Conservation (phyloP, 2,888 invertebrate species). For the Tachystola acroxantha region DNA sequence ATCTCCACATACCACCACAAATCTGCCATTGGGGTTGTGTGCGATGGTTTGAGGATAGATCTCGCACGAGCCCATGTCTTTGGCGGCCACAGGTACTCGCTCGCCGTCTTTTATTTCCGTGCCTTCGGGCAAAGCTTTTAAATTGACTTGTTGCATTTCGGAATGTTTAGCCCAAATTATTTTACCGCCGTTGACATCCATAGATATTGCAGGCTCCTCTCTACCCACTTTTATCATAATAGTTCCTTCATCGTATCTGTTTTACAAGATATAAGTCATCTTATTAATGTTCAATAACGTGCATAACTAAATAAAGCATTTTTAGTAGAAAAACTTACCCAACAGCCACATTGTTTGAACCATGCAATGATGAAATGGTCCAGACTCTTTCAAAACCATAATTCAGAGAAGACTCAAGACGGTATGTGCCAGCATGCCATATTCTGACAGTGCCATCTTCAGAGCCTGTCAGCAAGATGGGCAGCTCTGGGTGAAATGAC, state of each 20-base stretch:
- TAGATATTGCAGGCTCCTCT: slow-evolving; percentile 99
- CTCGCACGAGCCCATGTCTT: slow-evolving; percentile 99
- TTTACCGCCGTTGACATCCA: slow-evolving; percentile 99
- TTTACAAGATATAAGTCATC: slow-evolving; percentile 9
- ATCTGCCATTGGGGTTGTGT: slow-evolving; percentile 98
- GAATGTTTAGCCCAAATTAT: slow-evolving; percentile 99
- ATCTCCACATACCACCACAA: slow-evolving; percentile 97
- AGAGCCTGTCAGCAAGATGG: slow-evolving; percentile 97
- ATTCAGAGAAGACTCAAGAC: slow-evolving; percentile 96
- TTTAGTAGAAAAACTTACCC: slow-evolving; percentile 72
- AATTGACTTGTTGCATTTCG: slow-evolving; percentile 97
- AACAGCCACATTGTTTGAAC: slow-evolving; percentile 97
- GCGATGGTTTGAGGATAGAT: slow-evolving; percentile 99
- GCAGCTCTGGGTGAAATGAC: slow-evolving; percentile 98
- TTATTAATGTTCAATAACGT: no score
- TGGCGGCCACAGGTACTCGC: slow-evolving; percentile 94
- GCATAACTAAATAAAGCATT: no score
- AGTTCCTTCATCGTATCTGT: slow-evolving; percentile 95
- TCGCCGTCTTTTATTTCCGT: slow-evolving; percentile 93
- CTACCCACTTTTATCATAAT: slow-evolving; percentile 97
- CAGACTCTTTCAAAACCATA: slow-evolving; percentile 99
- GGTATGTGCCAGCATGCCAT: slow-evolving; percentile 99
- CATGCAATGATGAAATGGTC: slow-evolving; percentile 95
- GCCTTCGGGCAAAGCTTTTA: slow-evolving; percentile 89
- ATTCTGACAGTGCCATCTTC: slow-evolving; percentile 98